Evolutionary conservation across 2,888 invertebrate species (phyloP).

Genomic region (Thyatira batis): DNA sequence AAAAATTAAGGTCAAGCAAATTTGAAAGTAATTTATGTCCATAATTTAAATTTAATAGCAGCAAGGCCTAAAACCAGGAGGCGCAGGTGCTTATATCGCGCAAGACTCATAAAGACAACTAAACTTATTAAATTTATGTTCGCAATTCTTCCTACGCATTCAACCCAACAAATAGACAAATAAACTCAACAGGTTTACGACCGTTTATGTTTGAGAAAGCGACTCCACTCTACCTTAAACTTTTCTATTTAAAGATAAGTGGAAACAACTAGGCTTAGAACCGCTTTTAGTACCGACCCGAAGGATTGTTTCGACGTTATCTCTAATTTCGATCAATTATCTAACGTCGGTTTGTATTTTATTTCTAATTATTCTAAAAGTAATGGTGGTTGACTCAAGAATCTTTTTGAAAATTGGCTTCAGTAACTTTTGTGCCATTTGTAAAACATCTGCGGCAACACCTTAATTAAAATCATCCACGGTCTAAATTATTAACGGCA

Average conservation of each 20-base stretch:
- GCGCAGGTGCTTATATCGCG: background rate
- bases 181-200: conserved; percentile 3
- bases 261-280: background rate
- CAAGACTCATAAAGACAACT: background rate
- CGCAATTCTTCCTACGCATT: background rate
- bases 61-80: background rate
- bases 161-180: background rate
- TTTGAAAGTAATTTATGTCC: no score
- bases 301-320: background rate
- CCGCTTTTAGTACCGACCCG: background rate
- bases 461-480: conserved; percentile 4
- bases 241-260: background rate
- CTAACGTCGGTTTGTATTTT: no score
- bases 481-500: conserved; percentile 3
- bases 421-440: background rate
- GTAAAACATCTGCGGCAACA: conserved; percentile 1
- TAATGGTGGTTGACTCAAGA: no score
- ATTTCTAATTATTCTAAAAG: no score
- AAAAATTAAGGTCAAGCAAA: background rate
- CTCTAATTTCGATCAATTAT: background rate
- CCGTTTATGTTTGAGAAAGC: background rate
- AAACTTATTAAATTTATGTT: background rate
- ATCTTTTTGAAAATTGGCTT: background rate
- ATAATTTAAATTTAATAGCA: no score
- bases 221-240: background rate